Percentiles rank a stretch among this genome's conserved stretches.
phyloP scores from a whole-genome alignment of 2,113 vertebrate genomes.

The Nerophis ophidion region DNA sequence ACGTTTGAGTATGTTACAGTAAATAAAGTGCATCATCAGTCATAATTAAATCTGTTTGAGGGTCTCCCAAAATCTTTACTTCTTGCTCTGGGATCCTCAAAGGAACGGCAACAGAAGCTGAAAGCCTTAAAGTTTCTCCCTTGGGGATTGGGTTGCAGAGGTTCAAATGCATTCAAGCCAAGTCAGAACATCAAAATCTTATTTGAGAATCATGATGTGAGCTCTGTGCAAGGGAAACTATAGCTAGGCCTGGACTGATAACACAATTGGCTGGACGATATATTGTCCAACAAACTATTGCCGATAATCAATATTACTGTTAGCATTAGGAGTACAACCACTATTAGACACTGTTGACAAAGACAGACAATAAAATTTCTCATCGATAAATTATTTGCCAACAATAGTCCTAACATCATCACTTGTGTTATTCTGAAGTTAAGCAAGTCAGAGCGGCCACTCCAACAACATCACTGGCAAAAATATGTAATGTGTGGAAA shows the following conservation, averaged over 20 bases:
- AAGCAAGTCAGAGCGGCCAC: too few relatives aligned
- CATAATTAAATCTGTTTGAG: conserved; percentile 43
- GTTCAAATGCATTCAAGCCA: conserved; percentile 40
- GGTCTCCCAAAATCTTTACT: conserved; percentile 42
- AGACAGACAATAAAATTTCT: too few relatives aligned
- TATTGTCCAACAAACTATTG: too few relatives aligned
- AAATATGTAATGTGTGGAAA: too few relatives aligned
- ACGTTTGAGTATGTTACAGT: neutral
- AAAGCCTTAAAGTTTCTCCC: conserved; percentile 56
- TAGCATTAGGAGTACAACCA: too few relatives aligned
- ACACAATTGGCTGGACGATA: too few relatives aligned
- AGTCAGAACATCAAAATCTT: conserved; percentile 30
- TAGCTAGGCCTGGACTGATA: neutral
- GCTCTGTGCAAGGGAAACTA: conserved; percentile 3
- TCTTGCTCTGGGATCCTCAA: conserved; percentile 40
- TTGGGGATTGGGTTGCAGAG: conserved; percentile 37
- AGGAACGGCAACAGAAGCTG: conserved; percentile 63
- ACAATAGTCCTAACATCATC: too few relatives aligned
- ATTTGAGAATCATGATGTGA: conserved; percentile 30
- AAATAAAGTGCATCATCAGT: neutral
- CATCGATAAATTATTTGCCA: too few relatives aligned
- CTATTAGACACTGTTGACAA: too few relatives aligned
- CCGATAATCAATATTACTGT: too few relatives aligned
- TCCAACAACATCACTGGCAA: too few relatives aligned
- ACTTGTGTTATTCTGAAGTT: too few relatives aligned